Percentiles rank a stretch among this genome's conserved stretches.
Evolutionary conservation across 2,888 invertebrate genomes (phyloP).

Genomic region (Nemotelus pantherinus): DNA sequence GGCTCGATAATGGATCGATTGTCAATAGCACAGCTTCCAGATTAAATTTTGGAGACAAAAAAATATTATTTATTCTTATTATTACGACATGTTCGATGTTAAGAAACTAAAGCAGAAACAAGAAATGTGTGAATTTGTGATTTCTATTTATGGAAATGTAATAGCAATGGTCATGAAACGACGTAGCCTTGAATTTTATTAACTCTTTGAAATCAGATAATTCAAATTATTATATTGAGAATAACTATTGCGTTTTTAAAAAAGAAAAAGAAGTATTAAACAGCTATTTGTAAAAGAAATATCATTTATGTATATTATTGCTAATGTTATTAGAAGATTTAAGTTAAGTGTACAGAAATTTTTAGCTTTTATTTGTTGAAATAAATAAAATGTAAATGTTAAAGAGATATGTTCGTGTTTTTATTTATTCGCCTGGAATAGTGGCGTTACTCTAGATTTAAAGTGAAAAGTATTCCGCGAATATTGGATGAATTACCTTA

Average conservation of each 20-base stretch:
- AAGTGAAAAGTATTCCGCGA: too few relatives aligned
- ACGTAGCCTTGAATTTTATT: slow-evolving; percentile 36
- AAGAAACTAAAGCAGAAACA: not conserved
- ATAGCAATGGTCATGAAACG: slow-evolving; percentile 28
- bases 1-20: slow-evolving; percentile 63
- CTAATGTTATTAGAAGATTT: slow-evolving; percentile 28
- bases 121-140: slow-evolving; percentile 30
- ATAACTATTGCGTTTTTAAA: slow-evolving; percentile 26
- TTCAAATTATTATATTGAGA: slow-evolving; percentile 11
- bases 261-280: slow-evolving; percentile 21
- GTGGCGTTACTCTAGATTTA: too few relatives aligned
- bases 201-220: slow-evolving; percentile 36
- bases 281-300: slow-evolving; percentile 37
- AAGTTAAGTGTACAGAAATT: slow-evolving; percentile 40
- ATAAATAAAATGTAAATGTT: slow-evolving; percentile 38
- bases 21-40: slow-evolving; percentile 59
- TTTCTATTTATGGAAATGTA: slow-evolving; percentile 8
- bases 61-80: slow-evolving; percentile 24
- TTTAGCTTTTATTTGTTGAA: slow-evolving; percentile 44
- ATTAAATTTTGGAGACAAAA: slow-evolving; percentile 47
- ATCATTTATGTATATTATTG: slow-evolving; percentile 32
- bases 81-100: not conserved
- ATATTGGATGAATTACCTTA: too few relatives aligned
- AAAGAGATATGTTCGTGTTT: not conserved
- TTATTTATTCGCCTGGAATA: not conserved